phyloP scores from a whole-genome alignment of 2,113 vertebrate genomes.

The Ceyx melanurus region DNA sequence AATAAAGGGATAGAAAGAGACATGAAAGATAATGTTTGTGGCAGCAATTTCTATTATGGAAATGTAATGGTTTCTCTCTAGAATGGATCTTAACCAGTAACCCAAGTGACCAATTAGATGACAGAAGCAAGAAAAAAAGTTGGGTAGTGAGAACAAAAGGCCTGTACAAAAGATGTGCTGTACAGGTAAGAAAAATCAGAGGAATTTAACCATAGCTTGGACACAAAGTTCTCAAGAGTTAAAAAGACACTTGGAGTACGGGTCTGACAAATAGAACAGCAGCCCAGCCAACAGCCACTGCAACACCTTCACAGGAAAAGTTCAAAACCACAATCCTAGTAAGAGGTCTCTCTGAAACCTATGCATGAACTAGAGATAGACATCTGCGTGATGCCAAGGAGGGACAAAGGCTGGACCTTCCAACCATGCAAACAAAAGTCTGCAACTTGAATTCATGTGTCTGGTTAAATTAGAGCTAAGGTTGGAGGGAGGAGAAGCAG shows the following conservation, averaged over 20 bases:
- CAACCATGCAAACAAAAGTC: rapidly evolving
- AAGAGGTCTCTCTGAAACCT: not conserved
- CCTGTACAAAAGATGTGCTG: not conserved
- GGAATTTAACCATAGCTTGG: not conserved
- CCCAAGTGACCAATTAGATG: not conserved
- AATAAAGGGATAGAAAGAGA: not conserved
- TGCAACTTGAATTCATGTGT: rapidly evolving
- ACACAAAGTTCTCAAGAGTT: not conserved
- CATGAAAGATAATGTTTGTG: rapidly evolving
- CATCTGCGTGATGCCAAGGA: not conserved
- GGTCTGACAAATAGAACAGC: not conserved
- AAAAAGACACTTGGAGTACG: not conserved
- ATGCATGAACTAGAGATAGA: not conserved
- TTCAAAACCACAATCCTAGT: not conserved
- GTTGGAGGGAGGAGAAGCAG: not conserved
- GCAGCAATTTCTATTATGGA: rapidly evolving
- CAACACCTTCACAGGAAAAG: not conserved
- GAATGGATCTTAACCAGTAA: not conserved
- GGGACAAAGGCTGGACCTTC: not conserved
- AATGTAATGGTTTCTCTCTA: not conserved
- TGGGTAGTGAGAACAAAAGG: not conserved
- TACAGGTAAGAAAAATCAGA: not conserved
- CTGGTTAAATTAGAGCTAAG: not conserved
- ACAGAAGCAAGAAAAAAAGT: not conserved
- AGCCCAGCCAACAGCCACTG: not conserved